Evolutionary conservation across 2,113 vertebrate genomes (phyloP).

Genomic region (Danionella cerebrum): DNA sequence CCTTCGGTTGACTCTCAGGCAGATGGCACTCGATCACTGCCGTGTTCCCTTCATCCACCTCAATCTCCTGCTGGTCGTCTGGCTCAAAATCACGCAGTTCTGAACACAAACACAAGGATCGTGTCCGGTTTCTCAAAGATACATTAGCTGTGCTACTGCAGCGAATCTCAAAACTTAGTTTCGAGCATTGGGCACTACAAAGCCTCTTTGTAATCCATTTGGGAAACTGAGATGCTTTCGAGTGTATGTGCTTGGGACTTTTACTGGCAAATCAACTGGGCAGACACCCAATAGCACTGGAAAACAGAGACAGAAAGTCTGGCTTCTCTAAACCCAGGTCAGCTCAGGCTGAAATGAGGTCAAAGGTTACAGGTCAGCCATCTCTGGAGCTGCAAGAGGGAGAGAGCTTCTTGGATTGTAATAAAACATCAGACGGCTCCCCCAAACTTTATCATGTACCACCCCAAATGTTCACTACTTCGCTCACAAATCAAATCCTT

Average conservation of each 20-base stretch:
- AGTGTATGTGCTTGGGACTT: constrained; percentile 7
- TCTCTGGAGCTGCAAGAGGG: constrained; percentile 58
- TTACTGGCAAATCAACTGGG: constrained; percentile 22
- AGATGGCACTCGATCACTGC: constrained; percentile 92
- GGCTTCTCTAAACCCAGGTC: constrained; percentile 43
- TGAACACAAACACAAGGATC: constrained; percentile 46
- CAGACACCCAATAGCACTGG: constrained; percentile 36
- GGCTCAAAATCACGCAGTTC: constrained; percentile 93
- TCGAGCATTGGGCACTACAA: not conserved
- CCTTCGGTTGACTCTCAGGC: constrained; percentile 93
- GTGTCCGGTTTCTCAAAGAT: not conserved
- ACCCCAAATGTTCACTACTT: constrained; percentile 57
- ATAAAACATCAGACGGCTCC: constrained; percentile 37
- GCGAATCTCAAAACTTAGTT: not conserved
- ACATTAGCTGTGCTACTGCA: not conserved
- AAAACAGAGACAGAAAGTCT: constrained; percentile 61
- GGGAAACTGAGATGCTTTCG: not conserved
- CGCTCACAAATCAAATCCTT: constrained; percentile 51
- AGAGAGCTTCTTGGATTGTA: constrained; percentile 49
- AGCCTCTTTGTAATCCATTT: constrained; percentile 5
- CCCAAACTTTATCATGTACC: constrained; percentile 53
- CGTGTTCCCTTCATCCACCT: constrained; percentile 95
- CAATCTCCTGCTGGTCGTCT: constrained; percentile 85
- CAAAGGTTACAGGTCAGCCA: constrained; percentile 53
- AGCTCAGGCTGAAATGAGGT: constrained; percentile 52